Conservation (phyloP, 2,888 invertebrate genomes). For the Ectobius pallidus region DNA sequence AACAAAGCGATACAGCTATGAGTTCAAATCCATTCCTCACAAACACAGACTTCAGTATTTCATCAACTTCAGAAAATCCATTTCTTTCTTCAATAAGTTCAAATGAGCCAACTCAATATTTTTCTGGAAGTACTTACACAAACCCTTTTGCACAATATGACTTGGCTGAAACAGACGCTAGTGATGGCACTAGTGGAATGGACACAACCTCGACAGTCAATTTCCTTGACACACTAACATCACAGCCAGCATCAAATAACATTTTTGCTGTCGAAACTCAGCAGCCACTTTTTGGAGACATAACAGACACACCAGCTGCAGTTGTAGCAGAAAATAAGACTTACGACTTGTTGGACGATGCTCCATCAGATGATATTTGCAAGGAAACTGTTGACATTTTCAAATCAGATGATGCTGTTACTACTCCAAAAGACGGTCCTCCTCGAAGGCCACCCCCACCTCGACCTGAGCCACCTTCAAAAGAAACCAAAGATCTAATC, state of each 20-base stretch:
- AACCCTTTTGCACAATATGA: slow-evolving; percentile 55
- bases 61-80: slow-evolving; percentile 67
- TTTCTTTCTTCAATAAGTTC: slow-evolving; percentile 59
- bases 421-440: slow-evolving; percentile 31
- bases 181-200: neutral
- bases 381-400: slow-evolving; percentile 38
- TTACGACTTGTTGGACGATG: slow-evolving; percentile 22
- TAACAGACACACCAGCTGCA: neutral
- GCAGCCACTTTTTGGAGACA: neutral
- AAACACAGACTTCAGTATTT: slow-evolving; percentile 55
- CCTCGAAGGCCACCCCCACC: slow-evolving; percentile 51
- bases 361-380: slow-evolving; percentile 26
- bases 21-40: slow-evolving; percentile 70
- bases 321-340: neutral
- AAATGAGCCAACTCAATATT: slow-evolving; percentile 13
- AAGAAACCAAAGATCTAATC: slow-evolving; percentile 84
- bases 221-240: slow-evolving; percentile 44
- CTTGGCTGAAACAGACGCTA: neutral
- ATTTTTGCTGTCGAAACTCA: slow-evolving; percentile 38
- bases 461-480: slow-evolving; percentile 62
- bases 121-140: slow-evolving; percentile 46
- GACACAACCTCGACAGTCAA: slow-evolving; percentile 5
- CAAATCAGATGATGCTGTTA: slow-evolving; percentile 28
- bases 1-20: slow-evolving; percentile 48
- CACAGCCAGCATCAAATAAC: slow-evolving; percentile 21